These are phyloP conservation scores for Steinernema carpocapsae DNA, from an alignment of 2,888 invertebrate species.

Conservation along the genomic window DNA sequence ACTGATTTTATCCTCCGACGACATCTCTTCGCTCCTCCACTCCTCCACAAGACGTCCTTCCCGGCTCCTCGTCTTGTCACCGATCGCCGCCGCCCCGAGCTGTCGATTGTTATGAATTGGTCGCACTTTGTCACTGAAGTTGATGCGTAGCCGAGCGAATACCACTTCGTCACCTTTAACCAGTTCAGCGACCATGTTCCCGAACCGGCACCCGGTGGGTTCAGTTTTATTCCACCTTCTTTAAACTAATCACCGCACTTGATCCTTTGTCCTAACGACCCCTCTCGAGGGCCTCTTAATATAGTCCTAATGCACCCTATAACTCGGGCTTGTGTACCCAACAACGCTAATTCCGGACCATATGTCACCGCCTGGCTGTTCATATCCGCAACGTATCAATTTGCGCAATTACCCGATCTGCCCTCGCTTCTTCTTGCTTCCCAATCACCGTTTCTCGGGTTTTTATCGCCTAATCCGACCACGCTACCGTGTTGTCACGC, in stretches of 20 bases:
- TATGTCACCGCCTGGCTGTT: constrained; percentile 10
- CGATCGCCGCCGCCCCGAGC: neutral
- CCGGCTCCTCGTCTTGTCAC: neutral
- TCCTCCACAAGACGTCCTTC: no score
- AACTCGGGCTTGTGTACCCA: no score
- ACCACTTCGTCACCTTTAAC: constrained; percentile 31
- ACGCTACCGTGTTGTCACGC: constrained; percentile 10
- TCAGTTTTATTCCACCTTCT: neutral
- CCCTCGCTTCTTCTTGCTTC: neutral
- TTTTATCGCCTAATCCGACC: constrained; percentile 17
- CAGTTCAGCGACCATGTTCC: constrained; percentile 28
- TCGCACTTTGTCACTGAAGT: constrained; percentile 1
- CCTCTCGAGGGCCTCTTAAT: neutral
- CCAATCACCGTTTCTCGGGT: neutral
- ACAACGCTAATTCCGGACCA: neutral
- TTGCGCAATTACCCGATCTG: constrained; percentile 22
- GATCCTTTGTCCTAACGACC: neutral
- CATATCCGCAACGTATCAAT: neutral
- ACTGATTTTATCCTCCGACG: constrained; percentile 7
- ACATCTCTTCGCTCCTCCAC: constrained; percentile 10
- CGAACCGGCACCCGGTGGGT: constrained; percentile 31
- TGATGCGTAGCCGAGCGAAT: constrained; percentile 34
- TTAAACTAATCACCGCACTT: neutral
- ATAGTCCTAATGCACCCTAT: no score
- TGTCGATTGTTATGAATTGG: constrained; percentile 27